These are phyloP conservation scores for Scomberomorus guttatus DNA, from an alignment of 2,797 vertebrate species.

Conservation along the genomic window DNA sequence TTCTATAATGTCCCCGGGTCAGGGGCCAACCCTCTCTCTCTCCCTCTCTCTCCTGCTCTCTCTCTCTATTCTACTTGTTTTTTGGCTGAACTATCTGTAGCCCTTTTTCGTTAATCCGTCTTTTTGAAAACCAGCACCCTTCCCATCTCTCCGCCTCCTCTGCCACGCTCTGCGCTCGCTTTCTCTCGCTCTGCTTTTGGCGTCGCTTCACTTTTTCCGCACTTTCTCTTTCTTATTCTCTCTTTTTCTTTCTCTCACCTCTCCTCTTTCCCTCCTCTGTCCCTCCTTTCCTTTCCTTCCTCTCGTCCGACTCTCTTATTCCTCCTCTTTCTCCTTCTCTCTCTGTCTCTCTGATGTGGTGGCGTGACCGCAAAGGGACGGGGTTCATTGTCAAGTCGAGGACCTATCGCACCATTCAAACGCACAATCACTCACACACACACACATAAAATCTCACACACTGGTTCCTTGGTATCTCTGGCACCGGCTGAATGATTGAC, in stretches of 20 bases:
- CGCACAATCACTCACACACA: constrained; percentile 45
- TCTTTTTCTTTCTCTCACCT: constrained; percentile 9
- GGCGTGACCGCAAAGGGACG: constrained; percentile 81
- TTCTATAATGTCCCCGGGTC: constrained; percentile 86
- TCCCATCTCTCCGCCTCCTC: constrained; percentile 56
- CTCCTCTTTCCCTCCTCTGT: constrained; percentile 9
- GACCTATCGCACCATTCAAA: constrained; percentile 75
- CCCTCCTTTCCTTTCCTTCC: neutral
- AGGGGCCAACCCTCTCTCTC: constrained; percentile 80
- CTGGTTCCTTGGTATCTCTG: constrained; percentile 79
- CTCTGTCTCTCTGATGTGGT: constrained; percentile 66
- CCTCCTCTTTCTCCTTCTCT: constrained; percentile 29
- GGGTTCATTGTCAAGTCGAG: constrained; percentile 75
- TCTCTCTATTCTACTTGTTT: constrained; percentile 70
- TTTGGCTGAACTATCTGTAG: constrained; percentile 77
- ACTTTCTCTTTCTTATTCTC: neutral
- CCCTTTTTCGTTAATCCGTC: constrained; percentile 72
- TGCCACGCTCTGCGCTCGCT: constrained; percentile 74
- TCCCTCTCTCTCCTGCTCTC: constrained; percentile 45
- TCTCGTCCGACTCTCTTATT: constrained; percentile 14
- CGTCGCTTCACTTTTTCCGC: constrained; percentile 21
- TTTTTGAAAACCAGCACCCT: constrained; percentile 54
- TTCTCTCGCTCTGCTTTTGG: constrained; percentile 50
- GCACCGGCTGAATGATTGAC: constrained; percentile 79
- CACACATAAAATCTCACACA: constrained; percentile 47